phyloP scores from a whole-genome alignment of 2,113 vertebrate genomes.

The Scortum barcoo region DNA sequence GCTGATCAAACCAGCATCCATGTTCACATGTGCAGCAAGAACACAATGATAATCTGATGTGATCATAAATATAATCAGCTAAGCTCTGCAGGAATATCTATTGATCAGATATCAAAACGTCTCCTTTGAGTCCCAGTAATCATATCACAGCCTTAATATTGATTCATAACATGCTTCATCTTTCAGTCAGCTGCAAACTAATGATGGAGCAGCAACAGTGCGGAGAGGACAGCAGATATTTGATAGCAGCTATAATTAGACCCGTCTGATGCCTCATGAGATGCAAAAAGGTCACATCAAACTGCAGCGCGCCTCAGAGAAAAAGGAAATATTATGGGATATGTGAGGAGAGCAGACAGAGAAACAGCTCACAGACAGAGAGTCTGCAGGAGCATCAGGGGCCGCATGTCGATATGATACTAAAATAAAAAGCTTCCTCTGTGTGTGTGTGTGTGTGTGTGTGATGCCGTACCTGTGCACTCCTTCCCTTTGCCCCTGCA shows the following conservation, averaged over 20 bases:
- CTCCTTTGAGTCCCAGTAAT: neutral
- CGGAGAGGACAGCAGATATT: neutral
- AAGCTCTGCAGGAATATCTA: neutral
- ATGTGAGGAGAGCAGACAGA: no score
- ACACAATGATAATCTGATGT: neutral
- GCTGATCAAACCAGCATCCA: neutral
- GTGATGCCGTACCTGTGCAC: constrained; percentile 88
- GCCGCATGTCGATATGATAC: neutral
- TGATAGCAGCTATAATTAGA: neutral
- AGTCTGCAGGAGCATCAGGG: neutral
- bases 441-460: no score
- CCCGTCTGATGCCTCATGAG: neutral
- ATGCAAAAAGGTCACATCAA: constrained; percentile 28
- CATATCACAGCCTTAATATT: neutral
- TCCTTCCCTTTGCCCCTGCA: constrained; percentile 84
- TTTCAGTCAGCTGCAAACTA: neutral
- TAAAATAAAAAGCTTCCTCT: no score
- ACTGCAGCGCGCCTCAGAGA: neutral
- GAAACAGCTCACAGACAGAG: no score
- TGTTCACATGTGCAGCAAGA: neutral
- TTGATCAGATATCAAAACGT: neutral
- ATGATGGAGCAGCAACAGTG: constrained; percentile 1
- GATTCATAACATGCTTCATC: neutral
- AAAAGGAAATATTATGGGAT: neutral
- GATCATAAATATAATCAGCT: neutral